A percentile compares a stretch with the other conserved stretches of the same genome.
phyloP scores from a whole-genome alignment of 2,113 vertebrate species.

The Forbesichthys papilliferus region DNA sequence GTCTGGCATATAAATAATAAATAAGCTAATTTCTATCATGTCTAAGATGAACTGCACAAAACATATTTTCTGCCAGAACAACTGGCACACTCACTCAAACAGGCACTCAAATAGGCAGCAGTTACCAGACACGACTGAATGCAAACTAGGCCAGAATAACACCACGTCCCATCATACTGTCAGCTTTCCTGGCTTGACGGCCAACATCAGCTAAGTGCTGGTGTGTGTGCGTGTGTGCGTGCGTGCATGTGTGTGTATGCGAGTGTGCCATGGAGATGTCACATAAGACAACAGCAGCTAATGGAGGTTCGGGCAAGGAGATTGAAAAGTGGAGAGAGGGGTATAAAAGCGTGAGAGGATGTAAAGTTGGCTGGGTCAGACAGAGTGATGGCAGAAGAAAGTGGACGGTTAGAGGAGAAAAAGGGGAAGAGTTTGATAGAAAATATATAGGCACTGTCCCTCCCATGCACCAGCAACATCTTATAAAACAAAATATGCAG shows the following conservation, averaged over 20 bases:
- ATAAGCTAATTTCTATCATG: background rate
- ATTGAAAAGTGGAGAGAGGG: background rate
- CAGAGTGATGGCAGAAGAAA: background rate
- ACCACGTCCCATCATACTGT: conserved; percentile 27
- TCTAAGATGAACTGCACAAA: background rate
- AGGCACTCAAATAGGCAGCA: background rate
- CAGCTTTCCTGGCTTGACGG: conserved; percentile 7
- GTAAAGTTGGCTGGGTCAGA: background rate
- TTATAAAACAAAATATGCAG: too few relatives aligned
- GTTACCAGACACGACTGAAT: conserved; percentile 9
- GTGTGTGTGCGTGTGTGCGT: conserved; percentile 8
- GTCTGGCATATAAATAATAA: background rate
- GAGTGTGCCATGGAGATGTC: conserved; percentile 9
- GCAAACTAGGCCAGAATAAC: conserved; percentile 14
- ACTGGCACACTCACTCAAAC: background rate
- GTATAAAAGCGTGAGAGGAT: background rate
- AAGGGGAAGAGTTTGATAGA: background rate
- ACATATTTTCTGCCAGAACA: too few relatives aligned
- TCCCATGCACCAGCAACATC: too few relatives aligned
- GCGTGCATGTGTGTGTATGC: background rate
- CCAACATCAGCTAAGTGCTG: conserved; percentile 4
- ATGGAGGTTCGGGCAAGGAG: conserved; percentile 15
- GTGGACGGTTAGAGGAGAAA: background rate
- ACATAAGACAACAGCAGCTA: conserved; percentile 19
- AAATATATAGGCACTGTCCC: background rate